phyloP scores from a whole-genome alignment of 2,113 vertebrate genomes.

The Dasypus novemcinctus region DNA sequence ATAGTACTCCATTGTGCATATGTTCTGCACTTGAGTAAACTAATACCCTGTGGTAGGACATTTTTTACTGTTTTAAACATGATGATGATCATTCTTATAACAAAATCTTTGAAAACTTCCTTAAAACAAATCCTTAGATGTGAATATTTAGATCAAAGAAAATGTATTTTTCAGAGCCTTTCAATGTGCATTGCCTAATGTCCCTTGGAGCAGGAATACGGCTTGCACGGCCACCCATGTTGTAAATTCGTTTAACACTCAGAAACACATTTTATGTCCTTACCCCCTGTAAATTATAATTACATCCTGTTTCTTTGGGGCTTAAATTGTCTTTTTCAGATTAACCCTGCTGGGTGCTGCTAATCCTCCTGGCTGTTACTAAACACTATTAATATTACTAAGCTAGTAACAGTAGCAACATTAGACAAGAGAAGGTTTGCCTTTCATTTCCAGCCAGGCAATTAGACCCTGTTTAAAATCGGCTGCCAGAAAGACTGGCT shows the following conservation, averaged over 20 bases:
- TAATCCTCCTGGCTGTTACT: conserved; percentile 27
- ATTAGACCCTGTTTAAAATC: conserved; percentile 43
- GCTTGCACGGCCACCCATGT: background rate
- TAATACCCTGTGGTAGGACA: background rate
- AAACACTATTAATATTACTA: background rate
- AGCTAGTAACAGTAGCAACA: background rate
- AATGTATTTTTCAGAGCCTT: background rate
- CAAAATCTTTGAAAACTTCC: background rate
- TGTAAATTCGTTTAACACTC: background rate
- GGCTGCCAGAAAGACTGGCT: conserved; percentile 3
- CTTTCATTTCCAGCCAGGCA: conserved; percentile 31
- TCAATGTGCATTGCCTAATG: background rate
- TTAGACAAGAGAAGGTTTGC: background rate
- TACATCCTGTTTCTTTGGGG: background rate
- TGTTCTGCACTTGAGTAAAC: background rate
- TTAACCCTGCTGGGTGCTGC: background rate
- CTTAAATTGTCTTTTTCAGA: conserved; percentile 49
- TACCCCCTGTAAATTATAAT: conserved; percentile 22
- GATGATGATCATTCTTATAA: background rate
- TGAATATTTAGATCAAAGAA: background rate
- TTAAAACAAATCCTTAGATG: background rate
- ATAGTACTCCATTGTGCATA: background rate
- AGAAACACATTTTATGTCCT: conserved; percentile 7
- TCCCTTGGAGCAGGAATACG: background rate
- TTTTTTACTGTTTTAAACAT: background rate